Conservation (phyloP, 2,797 vertebrate species). For the Pseudocheirus occidentalis region DNA sequence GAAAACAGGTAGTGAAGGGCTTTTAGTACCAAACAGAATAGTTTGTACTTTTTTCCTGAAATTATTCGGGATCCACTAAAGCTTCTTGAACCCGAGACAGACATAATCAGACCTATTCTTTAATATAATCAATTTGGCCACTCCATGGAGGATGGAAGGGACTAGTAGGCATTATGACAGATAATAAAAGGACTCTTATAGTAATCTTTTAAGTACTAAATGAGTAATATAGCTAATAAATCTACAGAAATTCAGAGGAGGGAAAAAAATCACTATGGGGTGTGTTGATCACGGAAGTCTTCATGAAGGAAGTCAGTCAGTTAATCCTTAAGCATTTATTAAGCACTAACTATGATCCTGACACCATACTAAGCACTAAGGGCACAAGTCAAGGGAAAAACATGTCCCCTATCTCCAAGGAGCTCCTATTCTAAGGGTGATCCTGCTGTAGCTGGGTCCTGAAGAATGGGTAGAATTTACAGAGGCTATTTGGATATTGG, state of each 20-base stretch:
- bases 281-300: not conserved
- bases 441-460: not conserved
- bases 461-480: not conserved
- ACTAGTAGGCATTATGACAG: not conserved
- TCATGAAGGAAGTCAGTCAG: not conserved
- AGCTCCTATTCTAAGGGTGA: not conserved
- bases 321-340: not conserved
- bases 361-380: not conserved
- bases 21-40: not conserved
- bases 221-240: not conserved
- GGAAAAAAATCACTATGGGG: not conserved
- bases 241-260: not conserved
- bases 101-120: not conserved
- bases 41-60: not conserved
- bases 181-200: not conserved
- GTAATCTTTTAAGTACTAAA: not conserved
- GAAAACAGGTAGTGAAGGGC: not conserved
- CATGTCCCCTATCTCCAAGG: not conserved
- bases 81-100: not conserved
- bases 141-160: not conserved
- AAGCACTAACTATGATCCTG: not conserved
- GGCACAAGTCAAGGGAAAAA: not conserved
- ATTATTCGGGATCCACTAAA: not conserved
- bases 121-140: not conserved
- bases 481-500: not conserved